Base-by-base conservation (phyloP, 2,888 invertebrate genomes). In the Syrphus vitripennis region DNA sequence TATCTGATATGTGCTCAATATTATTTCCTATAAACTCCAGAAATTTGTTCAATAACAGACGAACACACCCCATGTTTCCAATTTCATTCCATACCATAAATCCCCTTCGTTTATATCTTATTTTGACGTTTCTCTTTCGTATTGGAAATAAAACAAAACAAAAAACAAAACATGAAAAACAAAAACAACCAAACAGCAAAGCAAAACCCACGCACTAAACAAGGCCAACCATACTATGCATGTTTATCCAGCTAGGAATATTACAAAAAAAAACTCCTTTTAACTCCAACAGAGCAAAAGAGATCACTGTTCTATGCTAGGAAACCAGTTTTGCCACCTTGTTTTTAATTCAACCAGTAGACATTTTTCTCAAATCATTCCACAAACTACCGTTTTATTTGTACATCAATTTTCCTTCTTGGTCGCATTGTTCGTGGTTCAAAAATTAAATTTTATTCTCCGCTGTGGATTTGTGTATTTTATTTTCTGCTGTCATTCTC, bases 191-290 rank as follows among this genome's bases (percentile, higher is more conserved):
- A 21, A 61, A 1, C 14, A 40, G 40, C 6, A 6, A 67, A 76
- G 7, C 34, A 21, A 76, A 76, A 12, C 84, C 84, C 71, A 84
- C 81, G 67, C 84, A 84, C 24, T 48, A 81, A 84, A 84, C 53
- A 55, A 69, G 81, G 53, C 7, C 40, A 57, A 69, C 84, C 81
- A 72, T 72, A 77, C 26, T n/a, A 31, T 7, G 40, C 31, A 26
- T 53, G 67, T 19, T 61, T 61, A 24, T 55, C 37, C 37, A 65
- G 14, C 50, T 40, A 31, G 19, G 34, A 69, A 63, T 45, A 55
- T 45, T 48, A 65, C 77, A 77, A 21, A 82, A 2, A 10, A 45
- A 16, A 12, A 40, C 10, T 34, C 10, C 16, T 12, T 26, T 19
- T 16, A 42, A 71, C 29, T 34, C 9, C 19, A 61, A 31, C 21